A percentile compares a stretch with the other conserved stretches of the same genome.
Evolutionary conservation across 2,113 vertebrate genomes (phyloP).

Genomic region (Dendrocopos noguchii): DNA sequence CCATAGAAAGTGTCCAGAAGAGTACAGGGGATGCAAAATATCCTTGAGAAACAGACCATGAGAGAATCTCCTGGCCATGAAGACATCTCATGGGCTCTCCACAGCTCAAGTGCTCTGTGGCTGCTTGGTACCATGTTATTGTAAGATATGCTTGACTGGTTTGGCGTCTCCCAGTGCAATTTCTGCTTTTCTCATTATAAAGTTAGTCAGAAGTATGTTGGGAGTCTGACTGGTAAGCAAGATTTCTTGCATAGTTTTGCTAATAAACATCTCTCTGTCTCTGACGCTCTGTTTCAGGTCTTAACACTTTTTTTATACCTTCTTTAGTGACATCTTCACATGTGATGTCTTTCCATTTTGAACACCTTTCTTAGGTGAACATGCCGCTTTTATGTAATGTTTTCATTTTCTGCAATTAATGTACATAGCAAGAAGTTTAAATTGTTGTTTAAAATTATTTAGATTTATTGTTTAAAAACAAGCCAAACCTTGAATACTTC

Average conservation of each 20-base stretch:
- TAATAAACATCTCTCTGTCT: background rate
- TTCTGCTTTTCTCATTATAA: background rate
- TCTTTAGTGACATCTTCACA: background rate
- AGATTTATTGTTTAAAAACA: background rate
- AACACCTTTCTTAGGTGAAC: background rate
- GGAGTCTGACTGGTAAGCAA: background rate
- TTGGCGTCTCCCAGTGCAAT: background rate
- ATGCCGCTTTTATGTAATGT: background rate
- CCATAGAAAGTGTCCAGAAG: background rate
- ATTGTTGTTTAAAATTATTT: background rate
- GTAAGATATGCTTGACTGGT: background rate
- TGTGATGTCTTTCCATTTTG: background rate
- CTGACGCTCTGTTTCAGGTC: background rate
- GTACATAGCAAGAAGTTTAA: background rate
- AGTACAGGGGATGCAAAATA: background rate
- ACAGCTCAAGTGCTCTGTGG: background rate
- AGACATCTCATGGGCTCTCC: background rate
- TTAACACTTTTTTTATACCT: background rate
- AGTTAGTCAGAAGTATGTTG: background rate
- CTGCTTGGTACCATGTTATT: background rate
- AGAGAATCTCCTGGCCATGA: background rate
- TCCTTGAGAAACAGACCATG: fast-evolving
- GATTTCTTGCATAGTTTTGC: background rate
- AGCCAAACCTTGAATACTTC: fast-evolving
- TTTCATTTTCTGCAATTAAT: background rate